Base-by-base conservation (phyloP, 2,888 invertebrate species). In the Caenorhabditis japonica region DNA sequence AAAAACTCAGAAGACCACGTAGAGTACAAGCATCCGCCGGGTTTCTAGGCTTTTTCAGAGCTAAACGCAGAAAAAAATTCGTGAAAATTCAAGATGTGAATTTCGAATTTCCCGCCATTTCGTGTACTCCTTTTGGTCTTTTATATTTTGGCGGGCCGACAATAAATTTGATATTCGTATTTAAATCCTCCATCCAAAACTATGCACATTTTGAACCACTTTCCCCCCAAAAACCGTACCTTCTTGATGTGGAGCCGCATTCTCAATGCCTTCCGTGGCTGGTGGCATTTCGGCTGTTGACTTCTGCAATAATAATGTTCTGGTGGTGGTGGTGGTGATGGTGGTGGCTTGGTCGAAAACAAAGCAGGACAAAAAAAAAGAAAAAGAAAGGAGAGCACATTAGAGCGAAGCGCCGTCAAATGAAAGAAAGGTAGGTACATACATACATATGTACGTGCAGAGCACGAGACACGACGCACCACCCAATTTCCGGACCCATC, bases 201-300 rank as follows among this genome's bases (percentile, higher is more conserved):
- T n/a, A n/a, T n/a, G n/a, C n/a, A n/a, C n/a, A n/a, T n/a, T n/a
- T n/a, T n/a, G n/a, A n/a, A n/a, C n/a, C n/a, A n/a, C n/a, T n/a
- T n/a, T n/a, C n/a, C n/a, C n/a, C n/a, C n/a, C n/a, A n/a, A n/a
- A n/a, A n/a, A 30, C 30, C 10, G 30, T 56, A 70, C 71, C 71
- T 71, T 71, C 71, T 52, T 56, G 55, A 58, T 52, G 62, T 38
- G 71, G 70, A 60, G 56, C 53, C 30, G 70, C 47, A 70, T 70
- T 70, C 41, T 70, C 70, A 49, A 70, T 70, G 60, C 55, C 59
- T 55, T 70, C 70, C 36, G 70, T 70, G 15, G 70, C 23, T 51
- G 70, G 60, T 39, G 70, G 70, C 70, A 70, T 70, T 61, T 70
- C 55, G 59, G 59, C 33, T 49, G 69, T 69, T 49, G 69, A 69